A percentile compares a stretch with the other conserved stretches of the same genome.
phyloP scores from a whole-genome alignment of 2,888 invertebrate species.

The Dichetophora obliterata region DNA sequence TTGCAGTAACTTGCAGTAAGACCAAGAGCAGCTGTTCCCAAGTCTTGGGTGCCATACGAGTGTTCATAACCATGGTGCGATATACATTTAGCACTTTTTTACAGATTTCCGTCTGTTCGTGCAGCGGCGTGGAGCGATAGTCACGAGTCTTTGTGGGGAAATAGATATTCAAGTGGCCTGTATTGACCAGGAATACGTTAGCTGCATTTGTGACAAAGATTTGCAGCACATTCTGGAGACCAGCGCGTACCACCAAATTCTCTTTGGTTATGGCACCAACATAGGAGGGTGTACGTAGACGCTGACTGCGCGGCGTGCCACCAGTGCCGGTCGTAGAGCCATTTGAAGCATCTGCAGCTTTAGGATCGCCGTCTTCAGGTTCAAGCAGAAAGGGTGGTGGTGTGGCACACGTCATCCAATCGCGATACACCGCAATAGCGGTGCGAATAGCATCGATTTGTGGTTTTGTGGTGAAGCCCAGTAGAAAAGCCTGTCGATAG shows the following conservation, averaged over 20 bases:
- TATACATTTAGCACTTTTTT: slow-evolving; percentile 96
- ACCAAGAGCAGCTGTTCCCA: slow-evolving; percentile 93
- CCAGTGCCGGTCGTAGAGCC: slow-evolving; percentile 52
- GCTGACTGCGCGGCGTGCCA: slow-evolving; percentile 70
- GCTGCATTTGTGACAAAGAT: slow-evolving; percentile 94
- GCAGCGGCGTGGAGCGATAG: slow-evolving; percentile 77
- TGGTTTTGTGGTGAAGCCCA: slow-evolving; percentile 79
- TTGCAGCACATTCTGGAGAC: slow-evolving; percentile 76
- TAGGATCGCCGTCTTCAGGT: slow-evolving; percentile 71
- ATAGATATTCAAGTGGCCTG: slow-evolving; percentile 70
- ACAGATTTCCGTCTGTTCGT: slow-evolving; percentile 96
- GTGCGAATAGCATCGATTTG: slow-evolving; percentile 90
- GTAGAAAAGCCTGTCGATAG: slow-evolving; percentile 91
- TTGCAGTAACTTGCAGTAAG: slow-evolving; percentile 90
- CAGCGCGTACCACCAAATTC: slow-evolving; percentile 84
- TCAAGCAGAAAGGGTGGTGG: slow-evolving; percentile 86
- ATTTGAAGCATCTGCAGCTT: neutral
- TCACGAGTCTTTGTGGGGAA: slow-evolving; percentile 74
- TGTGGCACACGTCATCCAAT: slow-evolving; percentile 90
- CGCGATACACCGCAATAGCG: slow-evolving; percentile 93
- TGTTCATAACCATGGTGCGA: slow-evolving; percentile 97
- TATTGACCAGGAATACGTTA: slow-evolving; percentile 86
- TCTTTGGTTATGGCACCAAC: slow-evolving; percentile 86
- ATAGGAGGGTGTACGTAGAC: slow-evolving; percentile 87
- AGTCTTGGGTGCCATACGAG: slow-evolving; percentile 90